A percentile compares a stretch with the other conserved stretches of the same genome.
phyloP scores from a whole-genome alignment of 2,113 vertebrate genomes.

The Spheniscus mendiculus region DNA sequence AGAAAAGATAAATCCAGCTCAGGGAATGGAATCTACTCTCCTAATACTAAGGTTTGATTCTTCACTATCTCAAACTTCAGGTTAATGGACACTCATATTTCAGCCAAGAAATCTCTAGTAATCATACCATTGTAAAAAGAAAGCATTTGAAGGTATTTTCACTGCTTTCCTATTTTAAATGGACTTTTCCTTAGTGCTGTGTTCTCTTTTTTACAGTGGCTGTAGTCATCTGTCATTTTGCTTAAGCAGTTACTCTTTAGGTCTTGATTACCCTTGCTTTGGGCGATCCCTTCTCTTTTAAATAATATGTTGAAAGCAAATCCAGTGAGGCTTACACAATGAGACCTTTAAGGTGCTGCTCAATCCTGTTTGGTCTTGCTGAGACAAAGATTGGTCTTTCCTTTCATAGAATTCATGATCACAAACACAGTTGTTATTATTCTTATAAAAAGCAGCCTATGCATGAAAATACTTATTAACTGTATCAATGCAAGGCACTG shows the following conservation, averaged over 20 bases:
- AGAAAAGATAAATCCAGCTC: background rate
- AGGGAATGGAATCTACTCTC: background rate
- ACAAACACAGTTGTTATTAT: background rate
- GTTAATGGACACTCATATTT: background rate
- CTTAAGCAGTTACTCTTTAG: conserved; percentile 48
- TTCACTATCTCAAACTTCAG: background rate
- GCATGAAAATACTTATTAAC: background rate
- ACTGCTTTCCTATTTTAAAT: background rate
- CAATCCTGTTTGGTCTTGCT: conserved; percentile 22
- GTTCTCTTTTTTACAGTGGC: background rate
- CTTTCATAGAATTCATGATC: background rate
- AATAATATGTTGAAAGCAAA: conserved; percentile 32
- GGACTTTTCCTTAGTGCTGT: background rate
- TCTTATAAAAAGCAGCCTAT: background rate
- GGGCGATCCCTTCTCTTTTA: conserved; percentile 42
- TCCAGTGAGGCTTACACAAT: conserved; percentile 44
- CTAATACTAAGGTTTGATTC: background rate
- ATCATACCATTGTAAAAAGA: background rate
- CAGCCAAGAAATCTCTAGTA: background rate
- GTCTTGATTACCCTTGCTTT: conserved; percentile 60
- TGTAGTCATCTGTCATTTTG: conserved; percentile 40
- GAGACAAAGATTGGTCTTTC: conserved; percentile 13
- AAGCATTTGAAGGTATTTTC: background rate
- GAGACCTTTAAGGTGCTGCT: conserved; percentile 33
- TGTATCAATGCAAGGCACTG: no score